Percentiles rank a stretch among this genome's conserved stretches.
These are phyloP conservation scores for Rhogogaster chlorosoma DNA, from an alignment of 2,888 invertebrate genomes.

Conservation along the genomic window DNA sequence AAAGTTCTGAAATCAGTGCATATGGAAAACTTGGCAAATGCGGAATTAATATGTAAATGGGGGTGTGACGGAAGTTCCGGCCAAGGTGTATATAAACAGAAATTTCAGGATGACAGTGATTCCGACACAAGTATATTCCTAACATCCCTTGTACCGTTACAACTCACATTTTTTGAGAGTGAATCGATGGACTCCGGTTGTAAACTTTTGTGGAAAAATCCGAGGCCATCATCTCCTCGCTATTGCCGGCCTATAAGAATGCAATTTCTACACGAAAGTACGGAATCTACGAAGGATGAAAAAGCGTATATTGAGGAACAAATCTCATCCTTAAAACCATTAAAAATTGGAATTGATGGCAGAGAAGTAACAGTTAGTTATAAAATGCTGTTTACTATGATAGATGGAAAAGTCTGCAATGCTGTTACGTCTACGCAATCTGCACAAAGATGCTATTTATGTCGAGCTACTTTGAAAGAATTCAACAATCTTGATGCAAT, in stretches of 20 bases:
- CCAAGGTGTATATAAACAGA: not conserved
- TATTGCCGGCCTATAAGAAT: slow-evolving; percentile 57
- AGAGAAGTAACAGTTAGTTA: slow-evolving; percentile 50
- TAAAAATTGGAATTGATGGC: slow-evolving; percentile 40
- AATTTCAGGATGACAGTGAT: not conserved
- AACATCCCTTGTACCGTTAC: not conserved
- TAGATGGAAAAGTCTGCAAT: slow-evolving; percentile 59
- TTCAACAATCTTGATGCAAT: slow-evolving; percentile 54
- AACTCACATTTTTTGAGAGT: slow-evolving; percentile 10
- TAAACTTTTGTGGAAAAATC: slow-evolving; percentile 51
- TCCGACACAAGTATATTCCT: not conserved
- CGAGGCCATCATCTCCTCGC: slow-evolving; percentile 54
- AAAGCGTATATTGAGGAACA: slow-evolving; percentile 54
- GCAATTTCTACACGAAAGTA: slow-evolving; percentile 56
- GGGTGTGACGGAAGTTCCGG: too few relatives aligned
- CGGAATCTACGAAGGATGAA: slow-evolving; percentile 49
- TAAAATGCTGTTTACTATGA: too few relatives aligned
- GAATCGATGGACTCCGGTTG: not conserved
- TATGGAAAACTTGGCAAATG: not conserved
- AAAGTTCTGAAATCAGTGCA: not conserved
- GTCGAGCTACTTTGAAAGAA: slow-evolving; percentile 55
- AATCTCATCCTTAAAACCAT: slow-evolving; percentile 51
- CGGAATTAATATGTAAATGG: not conserved
- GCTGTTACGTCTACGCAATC: slow-evolving; percentile 56
- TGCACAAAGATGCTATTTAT: slow-evolving; percentile 56